phyloP scores from a whole-genome alignment of 2,797 vertebrate genomes.

The Tauraco hartlaubi region DNA sequence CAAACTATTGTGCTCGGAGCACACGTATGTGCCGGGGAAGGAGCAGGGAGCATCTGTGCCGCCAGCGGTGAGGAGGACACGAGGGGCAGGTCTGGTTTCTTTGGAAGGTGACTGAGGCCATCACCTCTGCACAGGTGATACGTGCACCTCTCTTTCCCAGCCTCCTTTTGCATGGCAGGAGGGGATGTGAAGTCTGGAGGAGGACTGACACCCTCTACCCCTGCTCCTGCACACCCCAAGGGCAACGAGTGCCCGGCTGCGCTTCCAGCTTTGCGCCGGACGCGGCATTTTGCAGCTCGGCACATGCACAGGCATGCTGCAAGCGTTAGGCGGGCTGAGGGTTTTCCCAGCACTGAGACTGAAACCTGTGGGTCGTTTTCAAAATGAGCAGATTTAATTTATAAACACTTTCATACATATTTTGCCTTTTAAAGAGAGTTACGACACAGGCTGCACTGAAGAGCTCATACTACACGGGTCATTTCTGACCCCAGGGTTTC shows the following conservation, averaged over 20 bases:
- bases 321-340: background rate
- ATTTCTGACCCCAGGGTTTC: background rate
- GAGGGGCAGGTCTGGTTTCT: background rate
- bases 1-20: background rate
- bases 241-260: fast-evolving
- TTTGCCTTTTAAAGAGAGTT: background rate
- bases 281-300: background rate
- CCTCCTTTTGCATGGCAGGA: background rate
- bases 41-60: background rate
- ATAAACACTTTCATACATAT: background rate
- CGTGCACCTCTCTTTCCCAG: fast-evolving
- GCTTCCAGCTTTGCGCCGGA: background rate
- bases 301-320: background rate
- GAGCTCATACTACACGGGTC: fast-evolving
- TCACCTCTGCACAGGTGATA: fast-evolving
- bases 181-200: background rate
- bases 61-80: background rate
- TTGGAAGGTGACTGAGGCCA: background rate
- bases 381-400: background rate
- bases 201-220: background rate
- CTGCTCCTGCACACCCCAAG: background rate
- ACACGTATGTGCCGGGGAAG: fast-evolving
- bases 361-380: background rate
- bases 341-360: background rate
- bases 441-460: no score